Evolutionary conservation across 2,113 vertebrate species (phyloP).

Genomic region (Cochlearius cochlearius): DNA sequence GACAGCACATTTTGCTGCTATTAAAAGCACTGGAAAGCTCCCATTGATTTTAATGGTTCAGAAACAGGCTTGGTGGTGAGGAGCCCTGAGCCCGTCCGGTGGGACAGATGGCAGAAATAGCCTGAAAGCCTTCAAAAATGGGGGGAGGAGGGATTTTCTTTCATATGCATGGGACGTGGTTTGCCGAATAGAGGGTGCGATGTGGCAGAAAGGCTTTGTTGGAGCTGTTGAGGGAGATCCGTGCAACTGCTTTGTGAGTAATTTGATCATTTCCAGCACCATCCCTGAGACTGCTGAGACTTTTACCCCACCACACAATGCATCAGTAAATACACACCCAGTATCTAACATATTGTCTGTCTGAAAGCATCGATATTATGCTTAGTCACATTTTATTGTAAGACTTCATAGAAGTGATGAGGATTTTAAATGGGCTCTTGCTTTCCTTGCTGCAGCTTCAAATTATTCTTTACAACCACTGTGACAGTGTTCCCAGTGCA

Average conservation of each 20-base stretch:
- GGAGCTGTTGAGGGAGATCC: not conserved
- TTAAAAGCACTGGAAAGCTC: not conserved
- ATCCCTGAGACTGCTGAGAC: not conserved
- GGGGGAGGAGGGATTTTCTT: not conserved
- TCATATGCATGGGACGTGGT: not conserved
- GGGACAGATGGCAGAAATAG: not conserved
- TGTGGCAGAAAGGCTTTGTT: not conserved
- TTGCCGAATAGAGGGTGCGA: not conserved
- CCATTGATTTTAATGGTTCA: not conserved
- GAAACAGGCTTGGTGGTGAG: not conserved
- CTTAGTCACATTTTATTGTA: not conserved
- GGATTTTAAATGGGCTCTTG: not conserved
- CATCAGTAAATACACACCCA: not conserved
- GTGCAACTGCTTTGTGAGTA: not conserved
- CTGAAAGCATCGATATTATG: not conserved
- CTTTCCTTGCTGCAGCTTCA: not conserved
- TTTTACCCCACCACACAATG: not conserved
- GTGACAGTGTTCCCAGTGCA: not conserved
- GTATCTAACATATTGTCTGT: not conserved
- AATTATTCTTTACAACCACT: not conserved
- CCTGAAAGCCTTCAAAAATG: not conserved
- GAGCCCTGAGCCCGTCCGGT: not conserved
- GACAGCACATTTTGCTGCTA: not conserved
- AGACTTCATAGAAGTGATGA: not conserved
- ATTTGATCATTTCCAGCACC: not conserved